Base-by-base conservation (phyloP, 1,140 invertebrate species). In the Probaryconus sp. region DNA sequence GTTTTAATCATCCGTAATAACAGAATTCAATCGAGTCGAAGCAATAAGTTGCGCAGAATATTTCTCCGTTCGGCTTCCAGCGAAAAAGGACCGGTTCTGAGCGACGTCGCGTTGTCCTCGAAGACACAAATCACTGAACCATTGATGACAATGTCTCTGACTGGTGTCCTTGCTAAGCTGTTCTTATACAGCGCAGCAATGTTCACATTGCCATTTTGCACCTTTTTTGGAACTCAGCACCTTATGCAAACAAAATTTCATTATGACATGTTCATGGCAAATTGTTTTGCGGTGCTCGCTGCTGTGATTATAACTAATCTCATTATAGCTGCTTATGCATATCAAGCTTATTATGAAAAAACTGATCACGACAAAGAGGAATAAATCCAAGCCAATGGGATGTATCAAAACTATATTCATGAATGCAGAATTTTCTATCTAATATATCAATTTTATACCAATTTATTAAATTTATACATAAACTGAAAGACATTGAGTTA, bases 181-280 rank as follows among this genome's bases (percentile, higher is more conserved):
- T 89, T 95, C 30, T 85, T 95, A n/a, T 95, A 92, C 76, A 95
- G 93, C 85, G 80, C 92, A 35, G 90, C 93, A 2, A 96, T 96
- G 94, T 95, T 95, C 75, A 93, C 93, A 3, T 80, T 96, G 51
- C 95, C 95, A 2, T 94, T 96, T 84, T 80, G 87, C 11, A 89
- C 92, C 30, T 96, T 93, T 85, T 95, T 93, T 85, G 91, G 90
- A 6, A 89, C 91, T 6, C 89, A 89, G 56, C 89, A 92, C 80
- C 61, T 91, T 30, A 81, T 95, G 16, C 85, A 89, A 69, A 89
- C 91, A 40, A 89, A 91, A 74, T 92, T 91, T 55, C 86, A 92
- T 4, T 79, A 92, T 35, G 88, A 89, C 47, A 87, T 83, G 56
- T 94, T 91, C 80, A 72, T 88, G 3, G 90, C 89, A 51, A 95